phyloP scores from a whole-genome alignment of 1,140 invertebrate species.

The Radopholus similis region DNA sequence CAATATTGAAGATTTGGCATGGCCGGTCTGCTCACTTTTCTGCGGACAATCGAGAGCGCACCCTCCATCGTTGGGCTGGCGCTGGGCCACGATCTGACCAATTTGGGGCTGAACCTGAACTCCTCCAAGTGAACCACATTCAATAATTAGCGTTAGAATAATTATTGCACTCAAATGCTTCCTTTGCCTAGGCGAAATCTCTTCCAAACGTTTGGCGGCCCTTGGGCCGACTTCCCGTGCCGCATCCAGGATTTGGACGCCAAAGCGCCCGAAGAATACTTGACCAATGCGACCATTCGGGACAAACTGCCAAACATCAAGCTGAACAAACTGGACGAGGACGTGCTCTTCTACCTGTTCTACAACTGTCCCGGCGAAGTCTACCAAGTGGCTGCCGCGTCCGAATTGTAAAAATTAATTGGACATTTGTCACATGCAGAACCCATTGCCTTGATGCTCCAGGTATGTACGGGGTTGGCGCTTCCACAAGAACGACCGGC shows the following conservation, averaged over 20 bases:
- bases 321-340: slow-evolving; percentile 93
- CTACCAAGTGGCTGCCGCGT: slow-evolving; percentile 88
- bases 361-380: slow-evolving; percentile 97
- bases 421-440: background rate
- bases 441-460: slow-evolving; percentile 5
- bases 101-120: slow-evolving; percentile 92
- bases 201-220: slow-evolving; percentile 93
- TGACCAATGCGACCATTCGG: slow-evolving; percentile 75
- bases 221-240: slow-evolving; percentile 93
- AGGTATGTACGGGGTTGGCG: slow-evolving; percentile 95
- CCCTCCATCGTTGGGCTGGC: slow-evolving; percentile 74
- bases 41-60: slow-evolving; percentile 81
- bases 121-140: slow-evolving; percentile 73
- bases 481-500: slow-evolving; percentile 96
- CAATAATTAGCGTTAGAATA: no score
- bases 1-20: slow-evolving; percentile 85
- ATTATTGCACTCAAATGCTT: background rate
- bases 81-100: slow-evolving; percentile 91
- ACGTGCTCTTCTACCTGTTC: slow-evolving; percentile 97
- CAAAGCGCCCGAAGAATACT: slow-evolving; percentile 95
- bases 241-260: slow-evolving; percentile 91
- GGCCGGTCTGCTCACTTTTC: slow-evolving; percentile 92
- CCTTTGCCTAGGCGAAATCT: slow-evolving; percentile 67
- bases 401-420: slow-evolving; percentile 79
- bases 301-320: slow-evolving; percentile 83